A percentile compares a stretch with the other conserved stretches of the same genome.
phyloP scores from a whole-genome alignment of 1,140 invertebrate species.

The Protaetia brevitarsis region DNA sequence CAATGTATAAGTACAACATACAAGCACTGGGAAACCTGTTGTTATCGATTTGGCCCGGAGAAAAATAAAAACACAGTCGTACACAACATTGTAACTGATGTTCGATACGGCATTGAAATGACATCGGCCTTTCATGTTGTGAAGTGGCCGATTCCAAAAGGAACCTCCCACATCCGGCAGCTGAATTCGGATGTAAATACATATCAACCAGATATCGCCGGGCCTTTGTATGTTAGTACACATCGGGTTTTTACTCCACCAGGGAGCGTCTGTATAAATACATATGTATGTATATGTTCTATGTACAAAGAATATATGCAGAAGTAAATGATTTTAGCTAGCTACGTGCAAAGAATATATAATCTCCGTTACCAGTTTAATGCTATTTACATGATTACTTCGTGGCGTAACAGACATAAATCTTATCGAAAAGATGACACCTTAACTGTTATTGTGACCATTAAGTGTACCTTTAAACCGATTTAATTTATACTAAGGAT shows the following conservation, averaged over 20 bases:
- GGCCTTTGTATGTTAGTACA: neutral
- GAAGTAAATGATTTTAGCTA: neutral
- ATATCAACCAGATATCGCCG: too few species aligned
- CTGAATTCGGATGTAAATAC: neutral
- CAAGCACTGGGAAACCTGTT: neutral
- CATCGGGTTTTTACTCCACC: neutral
- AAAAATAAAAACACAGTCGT: neutral
- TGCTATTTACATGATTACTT: too few species aligned
- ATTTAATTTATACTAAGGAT: too few species aligned
- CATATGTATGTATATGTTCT: neutral
- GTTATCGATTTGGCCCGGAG: neutral
- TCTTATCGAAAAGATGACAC: too few species aligned
- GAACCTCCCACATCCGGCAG: neutral
- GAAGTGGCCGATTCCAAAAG: neutral
- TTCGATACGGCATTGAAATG: neutral
- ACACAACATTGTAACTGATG: neutral
- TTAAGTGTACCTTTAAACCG: too few species aligned
- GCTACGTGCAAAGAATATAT: neutral
- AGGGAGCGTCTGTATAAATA: neutral
- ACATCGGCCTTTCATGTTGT: neutral
- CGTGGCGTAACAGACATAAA: too few species aligned
- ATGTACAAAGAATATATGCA: too few species aligned
- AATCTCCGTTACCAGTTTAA: too few species aligned
- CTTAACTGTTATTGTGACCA: too few species aligned
- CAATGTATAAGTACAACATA: neutral